Evolutionary conservation across 2,888 invertebrate species (phyloP).

Genomic region (Zaprionus obscuricornis): DNA sequence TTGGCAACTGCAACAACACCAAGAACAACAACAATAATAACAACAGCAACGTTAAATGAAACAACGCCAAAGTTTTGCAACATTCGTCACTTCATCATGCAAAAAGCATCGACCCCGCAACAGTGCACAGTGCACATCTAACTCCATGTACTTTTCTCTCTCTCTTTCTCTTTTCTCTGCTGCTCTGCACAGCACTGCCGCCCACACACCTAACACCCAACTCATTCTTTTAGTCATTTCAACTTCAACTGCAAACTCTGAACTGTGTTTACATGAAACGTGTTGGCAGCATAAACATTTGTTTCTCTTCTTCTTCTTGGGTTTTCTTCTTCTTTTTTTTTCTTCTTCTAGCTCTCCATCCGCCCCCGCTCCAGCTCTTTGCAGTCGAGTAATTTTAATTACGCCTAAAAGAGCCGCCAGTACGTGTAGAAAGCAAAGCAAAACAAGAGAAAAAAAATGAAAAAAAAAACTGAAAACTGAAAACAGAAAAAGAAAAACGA

Average conservation of each 20-base stretch:
- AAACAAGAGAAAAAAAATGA: neutral
- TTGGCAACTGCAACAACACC: slow-evolving; percentile 51
- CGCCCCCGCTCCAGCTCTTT: slow-evolving; percentile 4
- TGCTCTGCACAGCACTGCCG: no score
- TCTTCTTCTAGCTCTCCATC: neutral
- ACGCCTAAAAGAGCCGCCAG: slow-evolving; percentile 75
- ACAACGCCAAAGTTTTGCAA: slow-evolving; percentile 43
- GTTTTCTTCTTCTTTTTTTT: no score
- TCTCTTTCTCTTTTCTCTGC: slow-evolving; percentile 32
- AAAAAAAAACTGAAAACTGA: no score
- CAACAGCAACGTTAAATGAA: slow-evolving; percentile 37
- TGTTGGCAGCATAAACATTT: slow-evolving; percentile 74
- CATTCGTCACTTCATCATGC: slow-evolving; percentile 69
- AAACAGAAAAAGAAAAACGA: neutral
- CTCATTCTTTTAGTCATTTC: no score
- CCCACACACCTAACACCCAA: no score
- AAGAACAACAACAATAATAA: no score
- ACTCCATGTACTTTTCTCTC: slow-evolving; percentile 13
- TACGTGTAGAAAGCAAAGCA: slow-evolving; percentile 60
- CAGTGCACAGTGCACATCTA: slow-evolving; percentile 28
- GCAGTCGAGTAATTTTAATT: slow-evolving; percentile 76
- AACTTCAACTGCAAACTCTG: neutral
- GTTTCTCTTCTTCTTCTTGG: slow-evolving; percentile 11
- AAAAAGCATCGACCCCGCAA: slow-evolving; percentile 47
- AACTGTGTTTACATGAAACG: slow-evolving; percentile 68